Percentiles rank a stretch among this genome's conserved stretches.
These are phyloP conservation scores for Bombus breviceps DNA, from an alignment of 1,140 invertebrate species.

Conservation along the genomic window DNA sequence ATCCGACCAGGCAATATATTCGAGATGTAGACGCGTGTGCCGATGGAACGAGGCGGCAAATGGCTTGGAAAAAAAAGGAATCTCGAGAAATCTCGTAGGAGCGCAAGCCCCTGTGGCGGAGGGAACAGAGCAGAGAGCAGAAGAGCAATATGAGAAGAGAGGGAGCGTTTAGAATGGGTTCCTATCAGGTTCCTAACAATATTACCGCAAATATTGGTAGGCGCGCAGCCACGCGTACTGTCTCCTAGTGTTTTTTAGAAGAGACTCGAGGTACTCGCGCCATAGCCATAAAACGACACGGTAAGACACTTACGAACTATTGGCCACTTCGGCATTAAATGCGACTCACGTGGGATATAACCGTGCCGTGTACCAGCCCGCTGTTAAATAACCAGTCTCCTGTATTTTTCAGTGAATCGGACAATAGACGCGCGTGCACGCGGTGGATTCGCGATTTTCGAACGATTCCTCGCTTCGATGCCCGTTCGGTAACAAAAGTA, in stretches of 20 bases:
- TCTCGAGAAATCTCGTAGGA: too few species aligned
- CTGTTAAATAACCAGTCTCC: too few species aligned
- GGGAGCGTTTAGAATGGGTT: slow-evolving; percentile 61
- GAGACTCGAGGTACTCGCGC: slow-evolving; percentile 57
- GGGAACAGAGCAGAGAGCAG: too few species aligned
- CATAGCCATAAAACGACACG: slow-evolving; percentile 62
- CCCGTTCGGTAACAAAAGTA: too few species aligned
- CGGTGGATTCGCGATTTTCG: neutral
- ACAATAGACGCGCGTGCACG: too few species aligned
- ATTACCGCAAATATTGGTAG: slow-evolving; percentile 73
- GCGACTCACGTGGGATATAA: slow-evolving; percentile 65
- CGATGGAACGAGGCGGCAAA: too few species aligned
- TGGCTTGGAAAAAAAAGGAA: too few species aligned
- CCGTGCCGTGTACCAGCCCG: slow-evolving; percentile 12
- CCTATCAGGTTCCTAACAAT: slow-evolving; percentile 72
- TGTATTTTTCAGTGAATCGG: neutral
- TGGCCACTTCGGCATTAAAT: slow-evolving; percentile 62
- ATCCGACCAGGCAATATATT: too few species aligned
- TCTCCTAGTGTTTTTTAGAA: slow-evolving; percentile 53
- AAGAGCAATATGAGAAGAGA: slow-evolving; percentile 22
- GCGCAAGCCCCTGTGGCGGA: too few species aligned
- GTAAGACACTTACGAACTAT: slow-evolving; percentile 69
- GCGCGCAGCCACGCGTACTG: too few species aligned
- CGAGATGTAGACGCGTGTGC: too few species aligned
- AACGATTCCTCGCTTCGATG: neutral